These are phyloP conservation scores for Aphyosemion australe DNA, from an alignment of 2,113 vertebrate genomes.

Conservation along the genomic window DNA sequence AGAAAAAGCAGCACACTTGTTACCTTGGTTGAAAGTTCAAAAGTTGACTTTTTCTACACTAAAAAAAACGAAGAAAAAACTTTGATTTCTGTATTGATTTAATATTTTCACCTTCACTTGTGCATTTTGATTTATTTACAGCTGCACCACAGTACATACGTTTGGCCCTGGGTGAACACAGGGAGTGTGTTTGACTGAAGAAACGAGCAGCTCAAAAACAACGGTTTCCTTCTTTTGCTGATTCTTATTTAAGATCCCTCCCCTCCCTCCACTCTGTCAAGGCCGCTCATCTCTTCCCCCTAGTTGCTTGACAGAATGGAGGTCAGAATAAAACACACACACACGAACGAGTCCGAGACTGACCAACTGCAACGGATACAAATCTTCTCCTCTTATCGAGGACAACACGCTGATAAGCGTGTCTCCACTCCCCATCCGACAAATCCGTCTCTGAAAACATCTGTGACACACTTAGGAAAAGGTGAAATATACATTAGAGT, in stretches of 20 bases:
- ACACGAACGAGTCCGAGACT: constrained; percentile 36
- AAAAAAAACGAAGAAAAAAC: too few relatives aligned
- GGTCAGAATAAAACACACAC: constrained; percentile 59
- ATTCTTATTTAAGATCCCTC: constrained; percentile 55
- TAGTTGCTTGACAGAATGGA: constrained; percentile 55
- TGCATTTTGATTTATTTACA: too few relatives aligned
- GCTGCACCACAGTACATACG: too few relatives aligned
- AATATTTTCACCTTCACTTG: too few relatives aligned
- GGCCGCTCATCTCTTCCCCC: constrained; percentile 76
- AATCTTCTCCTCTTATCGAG: constrained; percentile 75
- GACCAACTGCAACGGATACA: constrained; percentile 65
- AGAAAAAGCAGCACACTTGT: too few relatives aligned
- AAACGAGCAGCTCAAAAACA: constrained; percentile 56
- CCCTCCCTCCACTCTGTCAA: constrained; percentile 73
- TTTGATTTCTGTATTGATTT: too few relatives aligned
- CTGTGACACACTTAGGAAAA: constrained; percentile 52
- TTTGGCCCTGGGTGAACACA: too few relatives aligned
- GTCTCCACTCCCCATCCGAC: constrained; percentile 78
- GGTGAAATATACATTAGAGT: constrained; percentile 33
- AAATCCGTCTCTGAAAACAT: constrained; percentile 77
- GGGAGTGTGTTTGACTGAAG: neutral
- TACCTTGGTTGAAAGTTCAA: too few relatives aligned
- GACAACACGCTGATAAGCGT: constrained; percentile 76
- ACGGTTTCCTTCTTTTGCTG: constrained; percentile 50
- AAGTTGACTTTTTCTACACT: too few relatives aligned